A percentile compares a stretch with the other conserved stretches of the same genome.
phyloP scores from a whole-genome alignment of 2,888 invertebrate species.

The Zelleria hepariella region DNA sequence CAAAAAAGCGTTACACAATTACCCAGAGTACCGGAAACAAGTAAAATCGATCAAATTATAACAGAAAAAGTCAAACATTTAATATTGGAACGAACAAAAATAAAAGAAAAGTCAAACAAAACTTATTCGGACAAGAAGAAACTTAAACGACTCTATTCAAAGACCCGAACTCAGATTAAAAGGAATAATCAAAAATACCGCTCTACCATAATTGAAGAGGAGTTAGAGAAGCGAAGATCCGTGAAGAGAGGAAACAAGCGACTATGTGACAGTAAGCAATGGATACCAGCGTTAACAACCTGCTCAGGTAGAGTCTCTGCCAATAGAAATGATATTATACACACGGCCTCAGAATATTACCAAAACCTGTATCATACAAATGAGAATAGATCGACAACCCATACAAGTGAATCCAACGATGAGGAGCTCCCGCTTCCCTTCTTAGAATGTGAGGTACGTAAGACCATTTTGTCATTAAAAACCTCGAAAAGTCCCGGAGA shows the following conservation, averaged over 20 bases:
- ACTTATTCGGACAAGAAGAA: not conserved
- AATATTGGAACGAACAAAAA: not conserved
- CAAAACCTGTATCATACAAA: not conserved
- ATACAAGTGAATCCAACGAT: no score
- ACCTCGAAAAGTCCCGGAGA: no score
- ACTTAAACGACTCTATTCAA: not conserved
- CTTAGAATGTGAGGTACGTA: no score
- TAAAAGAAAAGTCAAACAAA: not conserved
- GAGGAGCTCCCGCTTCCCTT: no score
- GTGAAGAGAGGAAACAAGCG: not conserved
- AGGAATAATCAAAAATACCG: not conserved
- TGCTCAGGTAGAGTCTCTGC: not conserved
- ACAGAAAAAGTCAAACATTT: no score
- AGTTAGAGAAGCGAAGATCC: constrained; percentile 2
- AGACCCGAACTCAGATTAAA: not conserved
- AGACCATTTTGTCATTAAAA: no score
- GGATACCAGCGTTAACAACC: not conserved
- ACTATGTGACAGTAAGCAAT: not conserved
- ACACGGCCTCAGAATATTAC: not conserved
- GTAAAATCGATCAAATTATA: no score
- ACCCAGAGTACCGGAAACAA: no score
- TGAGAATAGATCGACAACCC: no score
- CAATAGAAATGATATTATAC: not conserved
- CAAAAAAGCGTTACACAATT: no score
- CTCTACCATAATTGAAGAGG: not conserved